Evolutionary conservation across 2,797 vertebrate genomes (phyloP).

Genomic region (Hapalemur alaotrensis): DNA sequence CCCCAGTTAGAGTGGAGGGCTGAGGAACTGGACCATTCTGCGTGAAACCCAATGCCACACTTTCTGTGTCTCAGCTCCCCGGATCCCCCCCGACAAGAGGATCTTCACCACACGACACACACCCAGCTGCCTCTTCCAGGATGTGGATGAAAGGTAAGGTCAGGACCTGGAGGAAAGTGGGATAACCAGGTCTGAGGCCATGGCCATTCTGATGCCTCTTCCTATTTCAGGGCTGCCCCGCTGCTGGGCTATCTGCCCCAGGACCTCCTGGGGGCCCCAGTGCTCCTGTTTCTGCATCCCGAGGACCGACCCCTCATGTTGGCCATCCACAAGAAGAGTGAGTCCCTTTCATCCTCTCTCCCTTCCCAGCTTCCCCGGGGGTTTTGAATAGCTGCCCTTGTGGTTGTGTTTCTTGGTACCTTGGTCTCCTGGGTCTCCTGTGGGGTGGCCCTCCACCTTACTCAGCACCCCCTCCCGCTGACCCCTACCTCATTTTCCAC

Average conservation of each 20-base stretch:
- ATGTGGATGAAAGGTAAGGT: conserved; percentile 93
- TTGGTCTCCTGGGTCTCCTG: neutral
- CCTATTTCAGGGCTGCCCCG: conserved; percentile 87
- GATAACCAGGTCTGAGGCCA: neutral
- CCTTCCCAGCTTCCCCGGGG: accelerated
- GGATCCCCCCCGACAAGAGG: conserved; percentile 93
- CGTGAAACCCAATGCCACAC: neutral
- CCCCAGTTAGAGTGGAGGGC: neutral
- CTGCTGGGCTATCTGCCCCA: conserved; percentile 93
- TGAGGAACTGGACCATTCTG: neutral
- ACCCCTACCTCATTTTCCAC: neutral
- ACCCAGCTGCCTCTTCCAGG: conserved; percentile 94
- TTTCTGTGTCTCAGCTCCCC: conserved; percentile 86
- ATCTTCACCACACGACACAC: conserved; percentile 95
- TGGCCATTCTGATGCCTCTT: neutral
- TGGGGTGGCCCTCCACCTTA: neutral
- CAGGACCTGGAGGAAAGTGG: neutral
- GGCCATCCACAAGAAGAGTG: conserved; percentile 95
- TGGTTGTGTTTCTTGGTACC: neutral
- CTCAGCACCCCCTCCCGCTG: neutral
- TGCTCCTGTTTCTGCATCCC: conserved; percentile 92
- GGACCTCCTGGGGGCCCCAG: conserved; percentile 92
- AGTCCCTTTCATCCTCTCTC: conserved; percentile 62
- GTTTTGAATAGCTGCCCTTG: neutral
- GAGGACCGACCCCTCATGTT: conserved; percentile 93